Evolutionary conservation across 2,888 invertebrate species (phyloP).

Genomic region (Mythimna pallens): DNA sequence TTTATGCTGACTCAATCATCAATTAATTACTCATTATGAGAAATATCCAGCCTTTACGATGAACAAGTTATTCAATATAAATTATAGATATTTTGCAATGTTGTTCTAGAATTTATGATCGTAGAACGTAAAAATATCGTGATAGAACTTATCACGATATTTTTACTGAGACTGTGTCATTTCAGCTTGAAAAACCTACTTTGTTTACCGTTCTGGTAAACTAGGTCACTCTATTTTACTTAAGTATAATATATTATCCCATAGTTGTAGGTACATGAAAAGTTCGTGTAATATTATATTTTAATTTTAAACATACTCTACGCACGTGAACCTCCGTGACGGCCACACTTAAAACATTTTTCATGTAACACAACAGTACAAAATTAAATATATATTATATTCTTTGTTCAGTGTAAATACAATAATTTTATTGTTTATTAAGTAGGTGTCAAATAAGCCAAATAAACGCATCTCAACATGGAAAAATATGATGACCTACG

Average conservation of each 20-base stretch:
- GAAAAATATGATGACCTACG: neutral
- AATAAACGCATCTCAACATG: neutral
- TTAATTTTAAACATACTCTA: constrained; percentile 33
- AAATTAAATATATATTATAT: neutral
- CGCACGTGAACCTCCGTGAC: constrained; percentile 57
- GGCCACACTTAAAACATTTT: constrained; percentile 17
- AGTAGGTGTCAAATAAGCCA: neutral
- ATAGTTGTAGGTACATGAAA: constrained; percentile 35
- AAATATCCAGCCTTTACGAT: neutral
- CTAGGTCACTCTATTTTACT: constrained; percentile 39
- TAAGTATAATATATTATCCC: constrained; percentile 19
- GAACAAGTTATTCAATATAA: neutral
- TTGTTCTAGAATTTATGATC: constrained; percentile 17
- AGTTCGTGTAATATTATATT: constrained; percentile 26
- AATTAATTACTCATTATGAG: neutral
- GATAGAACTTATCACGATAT: constrained; percentile 24
- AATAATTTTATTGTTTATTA: constrained; percentile 6
- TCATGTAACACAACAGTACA: constrained; percentile 11
- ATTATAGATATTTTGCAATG: neutral
- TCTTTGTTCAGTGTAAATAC: constrained; percentile 22
- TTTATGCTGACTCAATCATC: neutral
- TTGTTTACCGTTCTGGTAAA: constrained; percentile 45
- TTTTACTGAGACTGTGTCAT: constrained; percentile 4
- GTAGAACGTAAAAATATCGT: constrained; percentile 27
- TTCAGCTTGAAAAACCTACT: constrained; percentile 32